Conservation (phyloP, 2,797 vertebrate genomes). For the Anguilla anguilla region DNA sequence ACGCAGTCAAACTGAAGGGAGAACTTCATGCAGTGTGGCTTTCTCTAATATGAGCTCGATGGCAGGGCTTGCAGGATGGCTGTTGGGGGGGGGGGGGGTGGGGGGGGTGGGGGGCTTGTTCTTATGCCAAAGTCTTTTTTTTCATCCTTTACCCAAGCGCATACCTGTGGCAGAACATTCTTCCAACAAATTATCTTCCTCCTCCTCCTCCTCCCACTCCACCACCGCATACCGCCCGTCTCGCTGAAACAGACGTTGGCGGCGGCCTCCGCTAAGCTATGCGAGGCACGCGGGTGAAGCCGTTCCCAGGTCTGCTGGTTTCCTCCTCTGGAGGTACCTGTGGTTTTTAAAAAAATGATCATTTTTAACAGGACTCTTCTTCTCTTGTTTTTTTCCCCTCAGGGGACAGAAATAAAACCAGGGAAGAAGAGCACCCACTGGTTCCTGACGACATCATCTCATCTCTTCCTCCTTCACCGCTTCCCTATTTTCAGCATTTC, state of each 20-base stretch:
- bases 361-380: no score
- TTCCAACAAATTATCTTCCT: background rate
- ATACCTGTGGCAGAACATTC: constrained; percentile 4
- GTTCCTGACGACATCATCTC: background rate
- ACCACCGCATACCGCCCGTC: background rate
- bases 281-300: background rate
- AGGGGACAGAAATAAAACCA: no score
- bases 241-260: background rate
- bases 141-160: background rate
- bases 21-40: background rate
- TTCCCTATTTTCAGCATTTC: background rate
- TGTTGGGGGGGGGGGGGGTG: no score
- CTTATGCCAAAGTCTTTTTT: background rate
- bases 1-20: background rate
- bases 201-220: background rate
- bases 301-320: background rate
- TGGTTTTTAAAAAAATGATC: no score
- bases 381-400: no score
- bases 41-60: background rate
- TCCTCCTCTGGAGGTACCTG: background rate
- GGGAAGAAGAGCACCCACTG: no score
- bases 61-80: background rate
- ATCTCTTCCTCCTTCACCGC: background rate
- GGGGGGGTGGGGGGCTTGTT: background rate
- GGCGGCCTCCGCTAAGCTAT: background rate